Evolutionary conservation across 2,113 vertebrate species (phyloP), one percentile per base, ranked within the genome.

Genomic region (Drymodes brunneopygia): DNA sequence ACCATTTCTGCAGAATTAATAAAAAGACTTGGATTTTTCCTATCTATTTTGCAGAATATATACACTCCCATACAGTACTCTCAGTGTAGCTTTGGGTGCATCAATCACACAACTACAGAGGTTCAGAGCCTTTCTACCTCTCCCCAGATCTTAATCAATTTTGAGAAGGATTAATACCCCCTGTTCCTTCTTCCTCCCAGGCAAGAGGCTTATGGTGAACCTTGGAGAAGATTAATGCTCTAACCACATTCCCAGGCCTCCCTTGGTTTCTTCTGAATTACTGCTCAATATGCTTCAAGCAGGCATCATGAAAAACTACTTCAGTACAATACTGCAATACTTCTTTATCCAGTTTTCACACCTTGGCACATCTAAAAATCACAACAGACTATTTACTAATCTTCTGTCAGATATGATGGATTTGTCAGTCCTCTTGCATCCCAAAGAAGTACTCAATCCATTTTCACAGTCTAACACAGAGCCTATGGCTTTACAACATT

Each of bases 151-250:
- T 83, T 54, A 65, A 92, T 28, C 25, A 62, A 78, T 91, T 92
- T 86, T 81, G 60, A 94, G 22, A 91, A 95, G 60, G 60, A 86
- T 91, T 91, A 90, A 88, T 80, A 88, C n/a, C 40, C 17, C 27
- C 44, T 11, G 31, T 75, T 87, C 24, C 21, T 33, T 79, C 18
- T 81, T 87, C 25, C 50, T 73, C 33, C 22, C 57, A 89, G 65
- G 27, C 61, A 86, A 93, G 69, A 84, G 17, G 61, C 61, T 95
- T 86, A 87, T 7, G 22, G 61, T 24, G n/a, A 94, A 91, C 44
- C 78, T 40, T 64, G 77, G 72, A 72, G 57, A 85, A 65, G 77
- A 94, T 81, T 78, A 70, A 91, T 48, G 51, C 44, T 67, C 35
- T 89, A 86, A 86, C 65, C 81, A 91, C 40, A 48, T 51, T 74